phyloP scores from a whole-genome alignment of 2,797 vertebrate genomes.

The Fringilla coelebs region DNA sequence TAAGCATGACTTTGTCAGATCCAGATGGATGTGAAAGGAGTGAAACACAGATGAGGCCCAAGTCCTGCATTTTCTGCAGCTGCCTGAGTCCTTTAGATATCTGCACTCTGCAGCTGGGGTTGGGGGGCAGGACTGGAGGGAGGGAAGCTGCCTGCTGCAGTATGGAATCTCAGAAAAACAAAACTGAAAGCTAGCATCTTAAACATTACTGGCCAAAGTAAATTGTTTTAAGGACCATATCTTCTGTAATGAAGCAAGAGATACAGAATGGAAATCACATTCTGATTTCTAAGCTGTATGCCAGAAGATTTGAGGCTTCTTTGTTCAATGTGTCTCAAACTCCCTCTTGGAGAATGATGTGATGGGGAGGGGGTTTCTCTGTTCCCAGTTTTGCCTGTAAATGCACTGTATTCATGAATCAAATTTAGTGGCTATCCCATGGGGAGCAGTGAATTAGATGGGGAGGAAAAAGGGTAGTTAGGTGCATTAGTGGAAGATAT shows the following conservation, averaged over 20 bases:
- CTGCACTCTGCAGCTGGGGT: neutral
- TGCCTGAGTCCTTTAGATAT: neutral
- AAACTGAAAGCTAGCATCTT: neutral
- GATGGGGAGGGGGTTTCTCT: neutral
- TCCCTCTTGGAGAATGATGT: neutral
- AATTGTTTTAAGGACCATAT: neutral
- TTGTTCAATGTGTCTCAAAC: neutral
- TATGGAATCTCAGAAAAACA: neutral
- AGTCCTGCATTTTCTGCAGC: neutral
- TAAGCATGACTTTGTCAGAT: constrained; percentile 20
- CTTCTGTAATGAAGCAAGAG: constrained; percentile 3
- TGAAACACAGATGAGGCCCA: neutral
- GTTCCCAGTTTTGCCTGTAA: constrained; percentile 32
- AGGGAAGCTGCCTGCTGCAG: neutral
- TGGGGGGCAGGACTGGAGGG: neutral
- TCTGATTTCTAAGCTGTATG: neutral
- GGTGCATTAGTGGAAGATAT: constrained; percentile 37
- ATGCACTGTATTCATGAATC: constrained; percentile 50
- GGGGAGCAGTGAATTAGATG: constrained; percentile 49
- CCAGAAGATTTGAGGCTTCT: neutral
- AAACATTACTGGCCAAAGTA: neutral
- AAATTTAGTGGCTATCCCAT: constrained; percentile 40
- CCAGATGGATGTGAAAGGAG: neutral
- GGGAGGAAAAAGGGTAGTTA: neutral
- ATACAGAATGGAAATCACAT: neutral